A percentile compares a stretch with the other conserved stretches of the same genome.
Conservation (phyloP, 1,140 invertebrate genomes). For the Procambarus clarkii region DNA sequence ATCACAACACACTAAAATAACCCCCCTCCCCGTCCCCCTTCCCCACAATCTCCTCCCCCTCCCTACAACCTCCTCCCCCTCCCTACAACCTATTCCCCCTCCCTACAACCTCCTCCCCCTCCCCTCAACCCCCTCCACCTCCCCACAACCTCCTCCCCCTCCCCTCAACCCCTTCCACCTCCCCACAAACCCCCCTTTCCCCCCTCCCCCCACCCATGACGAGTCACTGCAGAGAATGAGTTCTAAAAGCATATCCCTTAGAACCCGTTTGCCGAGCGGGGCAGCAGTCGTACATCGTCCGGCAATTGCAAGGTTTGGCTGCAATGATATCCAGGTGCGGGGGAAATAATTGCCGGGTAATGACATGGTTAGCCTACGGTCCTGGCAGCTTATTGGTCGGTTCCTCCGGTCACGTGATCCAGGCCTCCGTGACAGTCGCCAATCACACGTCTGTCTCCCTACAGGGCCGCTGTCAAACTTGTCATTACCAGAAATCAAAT, state of each 20-base stretch:
- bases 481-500: slow-evolving; percentile 43
- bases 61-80: background rate
- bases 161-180: too few relatives aligned
- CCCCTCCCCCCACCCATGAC: background rate
- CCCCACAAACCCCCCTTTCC: background rate
- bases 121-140: too few relatives aligned
- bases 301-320: slow-evolving; percentile 64
- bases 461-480: slow-evolving; percentile 35
- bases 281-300: slow-evolving; percentile 53
- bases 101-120: background rate
- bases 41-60: too few relatives aligned
- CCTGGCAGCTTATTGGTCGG: slow-evolving; percentile 59
- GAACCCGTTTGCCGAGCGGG: slow-evolving; percentile 44
- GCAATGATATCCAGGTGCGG: slow-evolving; percentile 67
- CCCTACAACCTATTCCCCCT: background rate
- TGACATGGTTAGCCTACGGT: slow-evolving; percentile 55
- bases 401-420: slow-evolving; percentile 57
- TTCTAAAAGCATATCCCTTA: slow-evolving; percentile 52
- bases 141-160: background rate
- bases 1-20: too few relatives aligned
- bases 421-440: slow-evolving; percentile 62
- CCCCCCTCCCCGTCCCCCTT: too few relatives aligned
- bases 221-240: slow-evolving; percentile 26
- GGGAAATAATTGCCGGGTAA: slow-evolving; percentile 60
- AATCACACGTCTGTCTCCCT: slow-evolving; percentile 62